Base-by-base conservation (phyloP, 1,140 invertebrate genomes). In the Parasteatoda tepidariorum region DNA sequence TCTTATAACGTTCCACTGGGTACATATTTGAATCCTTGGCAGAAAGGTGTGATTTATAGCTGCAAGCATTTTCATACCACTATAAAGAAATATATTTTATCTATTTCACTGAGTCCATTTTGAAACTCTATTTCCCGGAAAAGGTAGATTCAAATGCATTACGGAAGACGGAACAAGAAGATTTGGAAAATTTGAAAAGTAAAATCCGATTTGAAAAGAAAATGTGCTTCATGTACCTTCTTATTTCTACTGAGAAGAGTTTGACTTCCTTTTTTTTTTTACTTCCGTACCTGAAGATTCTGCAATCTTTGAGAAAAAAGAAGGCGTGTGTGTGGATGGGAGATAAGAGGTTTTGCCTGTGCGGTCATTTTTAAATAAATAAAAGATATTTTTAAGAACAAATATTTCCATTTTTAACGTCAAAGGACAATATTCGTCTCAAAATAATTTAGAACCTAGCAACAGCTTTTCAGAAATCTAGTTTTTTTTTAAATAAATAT, bases 201-300 rank as follows among this genome's bases (percentile, higher is more conserved):
- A 76, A 76, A 76, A 76, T 76, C 74, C 57, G 74, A 76, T 64
- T 76, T 76, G 74, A 34, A 76, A 59, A 76, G 74, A 64, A 66
- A 64, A 76, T 64, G 30, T 59, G 59, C 59, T n/a, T 59, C 59
- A 31, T 66, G 59, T 76, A 71, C 68, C 24, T 71, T 71, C 48
- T 61, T 5, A 26, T 5, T 66, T 48, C 74, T 59, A 76, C 64
- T 76, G 74, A 64, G 64, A 61, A 61, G 33, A 61, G n/a, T n/a
- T n/a, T n/a, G 4, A 18, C 38, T 13, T 48, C 38, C 1, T 18
- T 48, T 48, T 18, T 48, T 48, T n/a, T n/a, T n/a, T n/a, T n/a
- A n/a, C 38, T 18, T 48, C 38, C 38, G 9, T 48, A 5, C 13
- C 38, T 48, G 9, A 9, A 18, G 38, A 48, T 18, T 13, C 38